Base-by-base conservation (phyloP, 2,113 vertebrate species). In the Globicephala melas region DNA sequence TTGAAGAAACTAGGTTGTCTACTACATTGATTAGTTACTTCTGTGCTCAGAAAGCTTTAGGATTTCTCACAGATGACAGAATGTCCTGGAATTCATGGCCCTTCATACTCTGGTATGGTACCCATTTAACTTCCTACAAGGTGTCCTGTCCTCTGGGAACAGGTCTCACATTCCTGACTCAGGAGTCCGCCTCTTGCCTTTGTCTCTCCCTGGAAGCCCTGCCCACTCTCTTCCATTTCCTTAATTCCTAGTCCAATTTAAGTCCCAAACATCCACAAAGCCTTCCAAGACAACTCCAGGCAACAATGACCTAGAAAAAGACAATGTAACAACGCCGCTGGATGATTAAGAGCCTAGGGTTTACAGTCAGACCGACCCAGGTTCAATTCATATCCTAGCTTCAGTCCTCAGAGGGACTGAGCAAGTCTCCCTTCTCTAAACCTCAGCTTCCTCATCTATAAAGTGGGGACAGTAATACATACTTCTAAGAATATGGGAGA, bases 321-420 rank as follows among this genome's bases (percentile, higher is more conserved):
- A 28, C 26, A 31, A 60, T 0, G 3, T 28, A 50, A 67, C 0
- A 31, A 2, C 1, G 33, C 9, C 7, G 23, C 55, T 15, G 25
- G 41, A 38, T 63, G 36, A 79, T 1, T 7, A 15, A 47, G 25
- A 53, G 68, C 31, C 8, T 18, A 31, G 67, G 28, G 36, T 47
- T 60, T 3, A 89, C 41, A 80, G 55, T 25, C 2, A 67, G 44
- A 55, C 21, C 38, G 28, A 93, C 10, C 13, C 2, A 47, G 38
- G 6, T 18, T 73, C 13, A 13, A 23, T 23, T 79, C 55, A 74
- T n/a, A 77, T 25, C 79, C 71, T 31, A 38, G 41, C 4, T 33
- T n/a, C 70, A 36, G 23, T 41, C 14, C 28, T 73, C 58, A 18
- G 14, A 53, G 33, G 44, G 65, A n/a, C 8, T 44, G 41, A 80